Evolutionary conservation across 2,888 invertebrate genomes (phyloP).

Genomic region (Temnothorax rugatulus): DNA sequence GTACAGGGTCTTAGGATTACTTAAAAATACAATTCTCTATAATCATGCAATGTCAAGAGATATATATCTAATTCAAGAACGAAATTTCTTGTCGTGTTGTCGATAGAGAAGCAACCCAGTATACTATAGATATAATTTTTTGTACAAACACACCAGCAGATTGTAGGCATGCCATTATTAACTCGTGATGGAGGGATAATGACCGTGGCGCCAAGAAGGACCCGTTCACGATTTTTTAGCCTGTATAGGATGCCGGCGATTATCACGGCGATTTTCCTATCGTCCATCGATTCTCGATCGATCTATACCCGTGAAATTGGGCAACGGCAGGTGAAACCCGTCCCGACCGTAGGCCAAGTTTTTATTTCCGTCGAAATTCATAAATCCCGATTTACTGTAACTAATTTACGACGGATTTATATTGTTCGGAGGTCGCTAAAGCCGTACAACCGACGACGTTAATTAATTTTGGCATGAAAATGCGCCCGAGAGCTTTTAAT

Average conservation of each 20-base stretch:
- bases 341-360: background rate
- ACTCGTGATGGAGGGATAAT: constrained; percentile 71
- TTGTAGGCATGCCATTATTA: constrained; percentile 68
- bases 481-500: constrained; percentile 2
- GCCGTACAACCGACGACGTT: background rate
- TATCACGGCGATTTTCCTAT: constrained; percentile 64
- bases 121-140: constrained; percentile 49
- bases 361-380: constrained; percentile 18
- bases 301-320: constrained; percentile 63
- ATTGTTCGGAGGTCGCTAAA: constrained; percentile 32
- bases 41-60: background rate
- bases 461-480: constrained; percentile 38
- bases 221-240: constrained; percentile 60
- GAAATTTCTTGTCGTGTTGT: background rate
- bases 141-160: constrained; percentile 63
- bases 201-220: constrained; percentile 72
- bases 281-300: constrained; percentile 43
- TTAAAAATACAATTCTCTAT: background rate
- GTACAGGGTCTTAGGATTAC: background rate
- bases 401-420: constrained; percentile 48
- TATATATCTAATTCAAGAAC: background rate
- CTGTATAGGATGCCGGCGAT: constrained; percentile 58
- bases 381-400: constrained; percentile 43
- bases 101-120: background rate
- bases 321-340: constrained; percentile 65